A percentile compares a stretch with the other conserved stretches of the same genome.
Evolutionary conservation across 1,140 invertebrate species (phyloP).

Genomic region (Streblospio benedicti): DNA sequence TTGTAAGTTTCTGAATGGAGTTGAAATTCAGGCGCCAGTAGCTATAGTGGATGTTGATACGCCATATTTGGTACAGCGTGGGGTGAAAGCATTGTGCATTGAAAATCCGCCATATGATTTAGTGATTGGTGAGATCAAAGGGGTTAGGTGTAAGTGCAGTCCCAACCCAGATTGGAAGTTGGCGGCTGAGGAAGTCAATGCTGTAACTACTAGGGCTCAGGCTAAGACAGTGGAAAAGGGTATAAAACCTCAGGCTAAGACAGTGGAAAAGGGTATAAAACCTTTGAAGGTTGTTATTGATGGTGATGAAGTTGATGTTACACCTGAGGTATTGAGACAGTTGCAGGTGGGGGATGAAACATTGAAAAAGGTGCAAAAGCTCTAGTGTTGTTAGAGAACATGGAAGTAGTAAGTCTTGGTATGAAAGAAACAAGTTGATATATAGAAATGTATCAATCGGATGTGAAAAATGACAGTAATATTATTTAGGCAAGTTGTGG

Average conservation of each 20-base stretch:
- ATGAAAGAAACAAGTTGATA: too few species aligned
- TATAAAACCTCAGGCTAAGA: too few species aligned
- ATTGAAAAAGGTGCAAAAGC: background rate
- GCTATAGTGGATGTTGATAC: constrained; percentile 8
- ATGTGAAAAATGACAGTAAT: too few species aligned
- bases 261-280: too few species aligned
- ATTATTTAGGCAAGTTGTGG: too few species aligned
- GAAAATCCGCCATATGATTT: constrained; percentile 10
- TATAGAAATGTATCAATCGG: too few species aligned
- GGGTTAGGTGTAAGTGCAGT: background rate
- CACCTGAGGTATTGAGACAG: background rate
- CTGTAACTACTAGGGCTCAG: background rate
- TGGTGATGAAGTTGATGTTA: background rate
- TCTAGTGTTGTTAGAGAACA: too few species aligned
- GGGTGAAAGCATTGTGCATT: constrained; percentile 4
- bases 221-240: background rate
- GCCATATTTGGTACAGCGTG: background rate
- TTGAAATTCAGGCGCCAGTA: background rate
- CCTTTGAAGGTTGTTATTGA: constrained; percentile 1
- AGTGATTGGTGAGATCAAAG: background rate
- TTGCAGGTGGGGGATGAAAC: background rate
- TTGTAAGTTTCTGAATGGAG: constrained; percentile 5
- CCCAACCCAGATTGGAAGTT: background rate
- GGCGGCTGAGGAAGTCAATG: too few species aligned
- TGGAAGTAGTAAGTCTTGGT: too few species aligned